phyloP scores from a whole-genome alignment of 2,888 invertebrate species.

The Meiosimyza decipiens region DNA sequence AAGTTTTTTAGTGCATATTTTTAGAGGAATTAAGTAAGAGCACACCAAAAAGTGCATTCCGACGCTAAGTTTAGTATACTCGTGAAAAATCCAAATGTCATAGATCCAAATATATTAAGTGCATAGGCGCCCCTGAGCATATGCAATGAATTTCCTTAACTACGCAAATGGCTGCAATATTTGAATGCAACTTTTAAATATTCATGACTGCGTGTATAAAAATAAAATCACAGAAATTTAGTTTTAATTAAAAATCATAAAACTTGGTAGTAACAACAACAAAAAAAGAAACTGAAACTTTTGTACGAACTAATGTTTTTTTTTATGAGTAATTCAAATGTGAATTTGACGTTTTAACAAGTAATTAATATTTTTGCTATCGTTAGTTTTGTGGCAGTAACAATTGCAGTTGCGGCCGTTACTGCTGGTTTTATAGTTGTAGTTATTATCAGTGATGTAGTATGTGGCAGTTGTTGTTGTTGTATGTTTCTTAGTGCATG shows the following conservation, averaged over 20 bases:
- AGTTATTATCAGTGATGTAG: neutral
- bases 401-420: neutral
- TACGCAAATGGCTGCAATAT: neutral
- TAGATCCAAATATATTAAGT: neutral
- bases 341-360: neutral
- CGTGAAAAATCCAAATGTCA: no score
- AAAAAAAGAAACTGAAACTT: neutral
- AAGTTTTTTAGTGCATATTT: neutral
- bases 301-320: neutral
- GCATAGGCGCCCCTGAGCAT: neutral
- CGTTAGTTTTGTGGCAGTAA: neutral
- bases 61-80: no score
- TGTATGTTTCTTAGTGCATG: neutral
- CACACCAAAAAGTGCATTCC: no score
- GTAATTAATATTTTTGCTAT: constrained; percentile 11
- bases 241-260: no score
- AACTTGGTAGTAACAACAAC: neutral
- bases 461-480: neutral
- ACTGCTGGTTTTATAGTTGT: neutral
- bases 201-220: neutral
- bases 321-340: neutral
- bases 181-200: neutral
- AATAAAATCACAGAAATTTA: no score
- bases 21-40: neutral
- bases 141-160: neutral